Conservation (phyloP, 2,113 vertebrate species). For the Nerophis lumbriciformis region DNA sequence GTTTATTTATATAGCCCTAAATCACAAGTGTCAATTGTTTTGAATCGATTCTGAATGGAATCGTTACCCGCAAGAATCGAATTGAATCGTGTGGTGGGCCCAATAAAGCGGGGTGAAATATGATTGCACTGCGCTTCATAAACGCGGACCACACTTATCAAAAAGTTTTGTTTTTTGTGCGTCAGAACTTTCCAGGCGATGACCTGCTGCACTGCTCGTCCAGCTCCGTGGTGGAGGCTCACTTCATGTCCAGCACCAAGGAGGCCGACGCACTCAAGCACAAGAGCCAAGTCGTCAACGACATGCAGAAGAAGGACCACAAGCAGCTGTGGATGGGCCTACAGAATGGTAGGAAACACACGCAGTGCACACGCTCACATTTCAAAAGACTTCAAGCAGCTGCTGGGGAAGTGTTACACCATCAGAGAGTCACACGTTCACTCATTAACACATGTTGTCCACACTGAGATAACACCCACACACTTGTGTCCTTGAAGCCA, state of each 20-base stretch:
- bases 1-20: no score
- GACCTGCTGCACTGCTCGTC: slow-evolving; percentile 91
- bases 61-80: no score
- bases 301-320: slow-evolving; percentile 99
- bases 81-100: no score
- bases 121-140: neutral
- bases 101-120: no score
- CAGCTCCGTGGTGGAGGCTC: slow-evolving; percentile 91
- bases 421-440: slow-evolving; percentile 7
- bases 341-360: slow-evolving; percentile 83
- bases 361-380: slow-evolving; percentile 2
- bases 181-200: slow-evolving; percentile 89
- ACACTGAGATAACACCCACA: neutral
- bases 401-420: slow-evolving; percentile 18
- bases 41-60: no score
- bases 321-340: slow-evolving; percentile 99
- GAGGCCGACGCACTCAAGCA: slow-evolving; percentile 98
- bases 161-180: neutral
- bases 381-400: slow-evolving; percentile 1
- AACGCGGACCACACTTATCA: neutral
- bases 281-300: slow-evolving; percentile 97
- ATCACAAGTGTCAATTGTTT: no score
- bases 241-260: slow-evolving; percentile 98
- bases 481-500: neutral
- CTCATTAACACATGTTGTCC: slow-evolving; percentile 16